A percentile compares a stretch with the other conserved stretches of the same genome.
Conservation (phyloP, 2,113 vertebrate species). For the Myocastor coypus region DNA sequence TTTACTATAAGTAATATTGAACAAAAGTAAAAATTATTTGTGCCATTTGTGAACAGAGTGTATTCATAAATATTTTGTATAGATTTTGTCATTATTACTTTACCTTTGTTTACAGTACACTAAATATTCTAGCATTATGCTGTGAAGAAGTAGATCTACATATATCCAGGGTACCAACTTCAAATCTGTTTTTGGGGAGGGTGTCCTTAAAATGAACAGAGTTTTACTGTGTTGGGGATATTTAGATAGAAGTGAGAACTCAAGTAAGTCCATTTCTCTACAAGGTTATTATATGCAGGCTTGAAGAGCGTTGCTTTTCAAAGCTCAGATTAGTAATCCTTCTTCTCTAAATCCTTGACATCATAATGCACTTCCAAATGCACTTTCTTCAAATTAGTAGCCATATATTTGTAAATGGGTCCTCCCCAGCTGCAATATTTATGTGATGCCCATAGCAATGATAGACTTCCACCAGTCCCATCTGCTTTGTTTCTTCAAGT, state of each 20-base stretch:
- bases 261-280: neutral
- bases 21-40: neutral
- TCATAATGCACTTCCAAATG: neutral
- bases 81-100: neutral
- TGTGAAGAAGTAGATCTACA: neutral
- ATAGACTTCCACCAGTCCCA: neutral
- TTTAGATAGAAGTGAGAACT: neutral
- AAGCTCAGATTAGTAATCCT: neutral
- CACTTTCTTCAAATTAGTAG: neutral
- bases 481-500: neutral
- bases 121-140: neutral
- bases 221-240: neutral
- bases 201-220: neutral
- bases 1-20: neutral
- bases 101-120: neutral
- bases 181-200: neutral
- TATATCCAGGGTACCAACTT: neutral
- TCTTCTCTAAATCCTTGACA: neutral
- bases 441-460: neutral
- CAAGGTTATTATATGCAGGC: neutral
- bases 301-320: neutral
- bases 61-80: slow-evolving; percentile 11
- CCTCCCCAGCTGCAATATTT: neutral
- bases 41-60: neutral
- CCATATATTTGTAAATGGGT: neutral